Percentiles rank a stretch among this genome's conserved stretches.
Conservation (phyloP, 2,113 vertebrate genomes). For the Zapus hudsonius region DNA sequence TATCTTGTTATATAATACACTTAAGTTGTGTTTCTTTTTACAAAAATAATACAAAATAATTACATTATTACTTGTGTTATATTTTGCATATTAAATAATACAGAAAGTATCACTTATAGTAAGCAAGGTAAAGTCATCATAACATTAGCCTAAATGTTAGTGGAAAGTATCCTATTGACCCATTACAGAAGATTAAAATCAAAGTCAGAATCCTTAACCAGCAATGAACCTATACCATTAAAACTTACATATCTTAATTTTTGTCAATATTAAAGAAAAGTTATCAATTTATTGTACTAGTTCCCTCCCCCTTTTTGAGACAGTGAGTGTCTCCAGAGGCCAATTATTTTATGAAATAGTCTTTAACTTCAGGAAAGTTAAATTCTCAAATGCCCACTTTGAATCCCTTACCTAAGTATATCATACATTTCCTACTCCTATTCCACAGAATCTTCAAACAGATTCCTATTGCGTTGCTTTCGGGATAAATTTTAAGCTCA, state of each 20-base stretch:
- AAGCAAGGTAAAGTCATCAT: not conserved
- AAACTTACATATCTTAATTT: not conserved
- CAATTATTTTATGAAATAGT: not conserved
- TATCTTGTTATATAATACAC: not conserved
- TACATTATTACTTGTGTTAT: too few species aligned
- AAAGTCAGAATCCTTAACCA: not conserved
- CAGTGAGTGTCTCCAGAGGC: not conserved
- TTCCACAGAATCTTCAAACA: conserved; percentile 4
- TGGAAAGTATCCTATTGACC: not conserved
- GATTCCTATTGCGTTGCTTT: not conserved
- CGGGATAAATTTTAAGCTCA: not conserved
- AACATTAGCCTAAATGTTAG: not conserved
- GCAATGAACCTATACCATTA: not conserved
- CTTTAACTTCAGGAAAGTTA: not conserved
- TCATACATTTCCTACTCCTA: not conserved
- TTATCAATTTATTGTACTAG: not conserved
- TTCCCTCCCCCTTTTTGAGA: not conserved
- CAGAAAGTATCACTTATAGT: too few species aligned
- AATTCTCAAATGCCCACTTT: not conserved
- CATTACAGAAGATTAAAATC: not conserved
- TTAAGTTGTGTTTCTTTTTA: not conserved
- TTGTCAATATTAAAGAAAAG: conserved; percentile 15
- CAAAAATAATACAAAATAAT: not conserved
- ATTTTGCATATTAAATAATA: too few species aligned
- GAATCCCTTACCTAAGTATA: not conserved